These are phyloP conservation scores for Chanos chanos DNA, from an alignment of 2,797 vertebrate genomes.

Conservation along the genomic window DNA sequence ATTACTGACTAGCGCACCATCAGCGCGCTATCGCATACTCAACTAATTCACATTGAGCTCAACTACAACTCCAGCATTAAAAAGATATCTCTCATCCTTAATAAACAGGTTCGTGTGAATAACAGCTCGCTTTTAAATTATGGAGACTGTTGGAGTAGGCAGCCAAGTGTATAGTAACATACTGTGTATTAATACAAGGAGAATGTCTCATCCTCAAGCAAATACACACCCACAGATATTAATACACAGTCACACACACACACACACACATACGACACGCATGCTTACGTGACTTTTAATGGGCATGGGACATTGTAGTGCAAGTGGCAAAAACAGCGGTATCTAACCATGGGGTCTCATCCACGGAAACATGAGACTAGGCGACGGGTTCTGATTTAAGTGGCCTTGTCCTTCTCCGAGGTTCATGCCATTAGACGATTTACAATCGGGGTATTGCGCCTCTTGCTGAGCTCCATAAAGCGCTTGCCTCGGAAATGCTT, in stretches of 20 bases:
- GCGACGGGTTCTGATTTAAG: slow-evolving; percentile 81
- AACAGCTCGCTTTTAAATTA: too few relatives aligned
- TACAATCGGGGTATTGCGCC: slow-evolving; percentile 81
- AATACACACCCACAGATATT: background rate
- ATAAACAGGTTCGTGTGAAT: too few relatives aligned
- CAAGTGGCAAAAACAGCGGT: slow-evolving; percentile 47
- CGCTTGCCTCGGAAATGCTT: slow-evolving; percentile 78
- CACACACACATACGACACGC: background rate
- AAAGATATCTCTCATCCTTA: too few relatives aligned
- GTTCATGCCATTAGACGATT: slow-evolving; percentile 80
- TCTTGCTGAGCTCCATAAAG: slow-evolving; percentile 83
- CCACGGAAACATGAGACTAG: slow-evolving; percentile 85
- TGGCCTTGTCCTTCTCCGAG: slow-evolving; percentile 81
- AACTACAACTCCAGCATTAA: too few relatives aligned
- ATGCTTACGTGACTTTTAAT: background rate
- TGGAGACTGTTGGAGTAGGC: too few relatives aligned
- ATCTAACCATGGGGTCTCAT: slow-evolving; percentile 86
- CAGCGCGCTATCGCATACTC: too few relatives aligned
- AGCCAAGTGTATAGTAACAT: background rate
- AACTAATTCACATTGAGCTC: too few relatives aligned
- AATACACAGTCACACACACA: background rate
- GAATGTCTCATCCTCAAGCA: slow-evolving; percentile 1
- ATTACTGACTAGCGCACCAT: too few relatives aligned
- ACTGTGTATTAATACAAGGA: background rate
- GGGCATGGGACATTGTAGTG: background rate